Conservation (phyloP, 1,140 invertebrate genomes). For the Sarcophaga peregrina region DNA sequence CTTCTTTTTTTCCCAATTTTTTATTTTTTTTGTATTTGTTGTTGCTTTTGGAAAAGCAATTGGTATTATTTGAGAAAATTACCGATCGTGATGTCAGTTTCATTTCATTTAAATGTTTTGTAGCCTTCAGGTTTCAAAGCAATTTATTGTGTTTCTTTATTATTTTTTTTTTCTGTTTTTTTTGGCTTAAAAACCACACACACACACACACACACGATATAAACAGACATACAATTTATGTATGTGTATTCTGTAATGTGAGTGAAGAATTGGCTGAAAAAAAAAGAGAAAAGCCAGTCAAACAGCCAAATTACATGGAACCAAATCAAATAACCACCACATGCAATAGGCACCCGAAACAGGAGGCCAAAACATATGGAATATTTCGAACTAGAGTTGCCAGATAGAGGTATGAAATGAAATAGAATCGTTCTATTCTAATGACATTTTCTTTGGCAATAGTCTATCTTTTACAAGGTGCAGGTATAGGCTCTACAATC, state of each 20-base stretch:
- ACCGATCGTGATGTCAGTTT: constrained; percentile 44
- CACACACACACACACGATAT: not conserved
- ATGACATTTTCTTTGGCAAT: no score
- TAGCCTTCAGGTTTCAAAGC: constrained; percentile 36
- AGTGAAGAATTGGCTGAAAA: no score
- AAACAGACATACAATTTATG: constrained; percentile 17
- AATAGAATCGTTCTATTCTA: no score
- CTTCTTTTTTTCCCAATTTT: not conserved
- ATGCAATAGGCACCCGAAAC: not conserved
- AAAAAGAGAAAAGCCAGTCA: not conserved
- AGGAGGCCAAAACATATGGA: constrained; percentile 14
- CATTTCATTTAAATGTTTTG: constrained; percentile 44
- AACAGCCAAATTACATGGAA: not conserved
- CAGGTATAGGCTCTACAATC: no score
- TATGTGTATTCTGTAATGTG: not conserved
- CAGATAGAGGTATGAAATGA: not conserved
- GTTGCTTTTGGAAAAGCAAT: constrained; percentile 13
- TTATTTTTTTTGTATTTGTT: not conserved
- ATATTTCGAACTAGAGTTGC: not conserved
- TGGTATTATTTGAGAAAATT: constrained; percentile 37
- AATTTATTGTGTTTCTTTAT: constrained; percentile 37
- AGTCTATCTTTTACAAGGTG: no score
- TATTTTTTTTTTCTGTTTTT: no score
- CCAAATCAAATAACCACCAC: constrained; percentile 8
- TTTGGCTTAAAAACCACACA: constrained; percentile 28